Conservation (phyloP, 2,888 invertebrate genomes). For the Junonia oenone region DNA sequence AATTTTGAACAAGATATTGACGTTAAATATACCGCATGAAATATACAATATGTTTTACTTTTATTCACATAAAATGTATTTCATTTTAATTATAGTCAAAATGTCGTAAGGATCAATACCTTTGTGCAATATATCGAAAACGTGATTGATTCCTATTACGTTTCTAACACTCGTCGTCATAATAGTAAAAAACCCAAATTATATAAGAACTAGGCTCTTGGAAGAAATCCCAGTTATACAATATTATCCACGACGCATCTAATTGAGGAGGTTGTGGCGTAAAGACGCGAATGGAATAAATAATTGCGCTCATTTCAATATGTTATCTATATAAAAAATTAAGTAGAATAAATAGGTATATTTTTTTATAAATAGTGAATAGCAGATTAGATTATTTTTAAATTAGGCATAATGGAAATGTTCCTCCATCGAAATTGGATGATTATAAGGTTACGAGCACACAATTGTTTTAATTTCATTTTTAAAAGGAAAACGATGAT, state of each 20-base stretch:
- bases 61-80: too few species aligned
- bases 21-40: too few species aligned
- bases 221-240: conserved; percentile 44
- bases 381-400: not conserved
- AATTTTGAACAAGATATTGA: not conserved
- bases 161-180: conserved; percentile 18
- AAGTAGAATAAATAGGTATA: not conserved
- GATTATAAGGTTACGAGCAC: not conserved
- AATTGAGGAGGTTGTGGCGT: conserved; percentile 45
- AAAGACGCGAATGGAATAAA: conserved; percentile 39
- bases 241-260: conserved; percentile 41
- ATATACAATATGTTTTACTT: too few species aligned
- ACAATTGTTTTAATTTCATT: too few species aligned
- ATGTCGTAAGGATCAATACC: too few species aligned
- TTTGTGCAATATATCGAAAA: not conserved
- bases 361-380: not conserved
- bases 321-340: not conserved
- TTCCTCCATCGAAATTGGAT: not conserved
- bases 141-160: conserved; percentile 1
- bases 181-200: conserved; percentile 41
- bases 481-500: too few species aligned
- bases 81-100: too few species aligned
- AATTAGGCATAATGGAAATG: not conserved
- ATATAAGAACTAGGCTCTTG: conserved; percentile 42
- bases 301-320: conserved; percentile 24